Percentiles rank a stretch among this genome's conserved stretches.
Conservation (phyloP, 2,797 vertebrate species). For the Molossus molossus region DNA sequence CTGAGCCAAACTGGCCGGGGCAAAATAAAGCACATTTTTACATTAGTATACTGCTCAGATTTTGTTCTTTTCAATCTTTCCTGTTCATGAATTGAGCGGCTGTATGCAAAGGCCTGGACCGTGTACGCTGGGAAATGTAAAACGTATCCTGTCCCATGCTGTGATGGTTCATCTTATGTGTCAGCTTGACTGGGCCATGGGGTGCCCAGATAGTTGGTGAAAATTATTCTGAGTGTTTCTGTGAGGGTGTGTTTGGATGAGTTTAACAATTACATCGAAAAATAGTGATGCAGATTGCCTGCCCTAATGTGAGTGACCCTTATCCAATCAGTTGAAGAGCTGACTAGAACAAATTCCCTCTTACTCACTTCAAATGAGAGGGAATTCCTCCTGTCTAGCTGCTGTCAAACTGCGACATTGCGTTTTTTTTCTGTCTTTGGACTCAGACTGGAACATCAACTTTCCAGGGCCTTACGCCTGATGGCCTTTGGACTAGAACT, state of each 20-base stretch:
- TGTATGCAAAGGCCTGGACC: background rate
- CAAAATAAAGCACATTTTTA: background rate
- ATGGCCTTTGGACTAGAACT: background rate
- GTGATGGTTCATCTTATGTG: too few relatives aligned
- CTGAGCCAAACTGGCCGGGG: too few relatives aligned
- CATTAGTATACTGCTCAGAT: background rate
- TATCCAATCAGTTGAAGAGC: background rate
- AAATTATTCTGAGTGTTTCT: background rate
- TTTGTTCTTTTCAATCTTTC: background rate
- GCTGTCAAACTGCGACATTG: background rate
- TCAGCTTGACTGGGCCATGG: background rate
- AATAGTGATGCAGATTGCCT: background rate
- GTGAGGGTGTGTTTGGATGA: background rate
- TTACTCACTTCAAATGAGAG: background rate
- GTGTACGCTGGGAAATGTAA: background rate
- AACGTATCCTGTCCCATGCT: background rate
- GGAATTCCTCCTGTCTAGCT: background rate
- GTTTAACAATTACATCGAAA: background rate
- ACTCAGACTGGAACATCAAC: background rate
- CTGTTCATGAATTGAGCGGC: background rate
- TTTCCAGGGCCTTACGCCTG: background rate
- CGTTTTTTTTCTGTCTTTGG: background rate
- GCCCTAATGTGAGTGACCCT: background rate
- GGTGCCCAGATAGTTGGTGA: background rate
- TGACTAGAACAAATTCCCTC: background rate